These are phyloP conservation scores for Sesamia nonagrioides DNA, from an alignment of 1,140 invertebrate genomes.

Conservation along the genomic window DNA sequence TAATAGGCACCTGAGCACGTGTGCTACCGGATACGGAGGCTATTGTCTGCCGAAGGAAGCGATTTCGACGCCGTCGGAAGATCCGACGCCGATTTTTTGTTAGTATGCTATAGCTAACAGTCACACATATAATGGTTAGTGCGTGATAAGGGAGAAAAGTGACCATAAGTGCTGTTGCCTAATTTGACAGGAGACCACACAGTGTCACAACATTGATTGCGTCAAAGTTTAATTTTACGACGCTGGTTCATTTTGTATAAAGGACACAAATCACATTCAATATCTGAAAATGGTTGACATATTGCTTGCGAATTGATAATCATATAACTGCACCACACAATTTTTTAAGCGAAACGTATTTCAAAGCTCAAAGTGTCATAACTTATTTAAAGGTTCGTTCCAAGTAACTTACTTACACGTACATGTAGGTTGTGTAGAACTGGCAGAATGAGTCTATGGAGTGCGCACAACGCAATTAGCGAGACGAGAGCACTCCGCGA, in stretches of 20 bases:
- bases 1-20: conserved; percentile 87
- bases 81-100: conserved; percentile 76
- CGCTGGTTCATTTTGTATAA: not conserved
- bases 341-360: not conserved
- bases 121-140: conserved; percentile 48
- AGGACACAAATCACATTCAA: not conserved
- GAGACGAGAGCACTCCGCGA: conserved; percentile 34
- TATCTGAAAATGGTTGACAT: conserved; percentile 1
- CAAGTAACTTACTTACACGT: not conserved
- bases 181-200: conserved; percentile 44
- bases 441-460: conserved; percentile 54
- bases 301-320: not conserved
- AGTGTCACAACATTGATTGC: conserved; percentile 3
- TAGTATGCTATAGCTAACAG: conserved; percentile 53
- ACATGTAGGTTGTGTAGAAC: conserved; percentile 40
- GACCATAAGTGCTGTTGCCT: conserved; percentile 18
- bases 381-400: conserved; percentile 23
- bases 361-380: conserved; percentile 2
- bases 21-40: conserved; percentile 81
- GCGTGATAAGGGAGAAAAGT: conserved; percentile 49
- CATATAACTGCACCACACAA: not conserved
- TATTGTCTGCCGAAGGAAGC: conserved; percentile 84
- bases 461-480: conserved; percentile 70
- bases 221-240: not conserved
- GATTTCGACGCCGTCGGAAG: conserved; percentile 76